Evolutionary conservation across 1,140 invertebrate genomes (phyloP).

Genomic region (Cotesia chilonis): DNA sequence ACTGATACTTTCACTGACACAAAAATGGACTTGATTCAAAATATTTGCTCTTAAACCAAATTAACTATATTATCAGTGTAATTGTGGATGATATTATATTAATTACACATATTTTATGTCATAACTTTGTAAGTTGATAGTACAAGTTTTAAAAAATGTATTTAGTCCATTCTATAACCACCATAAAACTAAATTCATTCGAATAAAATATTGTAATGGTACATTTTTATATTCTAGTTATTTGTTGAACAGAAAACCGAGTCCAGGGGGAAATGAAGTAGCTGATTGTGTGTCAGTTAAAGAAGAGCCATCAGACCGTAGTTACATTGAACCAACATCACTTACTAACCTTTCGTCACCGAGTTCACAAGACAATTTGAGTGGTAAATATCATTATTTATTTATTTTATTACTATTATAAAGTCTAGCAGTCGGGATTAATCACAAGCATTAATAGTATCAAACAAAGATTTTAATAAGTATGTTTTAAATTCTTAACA

Average conservation of each 20-base stretch:
- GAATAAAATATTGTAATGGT: neutral
- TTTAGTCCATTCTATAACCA: no score
- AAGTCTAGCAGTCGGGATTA: neutral
- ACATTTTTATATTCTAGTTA: slow-evolving; percentile 3
- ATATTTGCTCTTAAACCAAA: no score
- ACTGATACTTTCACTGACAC: no score
- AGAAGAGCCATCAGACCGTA: slow-evolving; percentile 52
- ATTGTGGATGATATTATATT: no score
- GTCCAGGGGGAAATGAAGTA: slow-evolving; percentile 37
- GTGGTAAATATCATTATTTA: slow-evolving; percentile 42
- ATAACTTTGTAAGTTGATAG: no score
- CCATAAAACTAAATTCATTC: neutral
- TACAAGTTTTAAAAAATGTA: no score
- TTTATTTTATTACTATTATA: neutral
- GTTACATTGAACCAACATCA: slow-evolving; percentile 49
- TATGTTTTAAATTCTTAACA: no score
- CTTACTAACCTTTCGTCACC: slow-evolving; percentile 44
- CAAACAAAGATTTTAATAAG: no score
- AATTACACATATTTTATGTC: no score
- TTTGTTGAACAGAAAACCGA: slow-evolving; percentile 42
- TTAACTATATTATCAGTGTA: no score
- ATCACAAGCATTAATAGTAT: no score
- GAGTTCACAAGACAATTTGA: slow-evolving; percentile 43
- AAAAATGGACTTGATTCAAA: no score
- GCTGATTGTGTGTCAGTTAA: slow-evolving; percentile 51